These are phyloP conservation scores for Podotricha telesiphe DNA, from an alignment of 2,888 invertebrate genomes.

Conservation along the genomic window DNA sequence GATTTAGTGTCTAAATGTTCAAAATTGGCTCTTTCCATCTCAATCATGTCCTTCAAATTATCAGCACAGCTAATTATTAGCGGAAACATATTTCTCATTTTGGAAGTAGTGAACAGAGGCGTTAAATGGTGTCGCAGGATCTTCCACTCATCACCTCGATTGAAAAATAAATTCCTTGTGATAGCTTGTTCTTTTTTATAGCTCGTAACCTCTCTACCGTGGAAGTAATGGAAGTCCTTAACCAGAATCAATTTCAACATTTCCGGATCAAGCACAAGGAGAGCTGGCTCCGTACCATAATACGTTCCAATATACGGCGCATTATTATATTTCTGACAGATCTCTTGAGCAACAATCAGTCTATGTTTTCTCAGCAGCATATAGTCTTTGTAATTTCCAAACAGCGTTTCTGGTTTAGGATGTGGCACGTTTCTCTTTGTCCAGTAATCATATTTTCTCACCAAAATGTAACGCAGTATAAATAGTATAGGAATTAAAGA, in stretches of 20 bases:
- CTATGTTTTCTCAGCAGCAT: slow-evolving; percentile 54
- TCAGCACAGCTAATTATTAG: slow-evolving; percentile 56
- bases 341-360: slow-evolving; percentile 49
- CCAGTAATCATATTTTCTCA: slow-evolving; percentile 59
- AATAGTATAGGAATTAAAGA: slow-evolving; percentile 1
- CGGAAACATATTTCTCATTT: slow-evolving; percentile 70
- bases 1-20: slow-evolving; percentile 51
- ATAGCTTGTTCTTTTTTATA: slow-evolving; percentile 55
- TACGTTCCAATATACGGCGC: slow-evolving; percentile 62
- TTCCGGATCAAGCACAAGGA: slow-evolving; percentile 63
- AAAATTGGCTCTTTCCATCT: slow-evolving; percentile 44
- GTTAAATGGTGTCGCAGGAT: slow-evolving; percentile 64
- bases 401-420: slow-evolving; percentile 52
- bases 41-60: slow-evolving; percentile 55
- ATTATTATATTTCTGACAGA: slow-evolving; percentile 57
- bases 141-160: slow-evolving; percentile 65
- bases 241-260: slow-evolving; percentile 60
- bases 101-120: slow-evolving; percentile 63
- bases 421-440: slow-evolving; percentile 55
- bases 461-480: slow-evolving; percentile 46
- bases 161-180: slow-evolving; percentile 57
- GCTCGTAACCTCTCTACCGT: slow-evolving; percentile 57
- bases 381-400: slow-evolving; percentile 62
- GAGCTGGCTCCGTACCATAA: slow-evolving; percentile 63
- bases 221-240: slow-evolving; percentile 68